Conservation (phyloP, 2,797 vertebrate genomes). For the Cossypha dichroa region DNA sequence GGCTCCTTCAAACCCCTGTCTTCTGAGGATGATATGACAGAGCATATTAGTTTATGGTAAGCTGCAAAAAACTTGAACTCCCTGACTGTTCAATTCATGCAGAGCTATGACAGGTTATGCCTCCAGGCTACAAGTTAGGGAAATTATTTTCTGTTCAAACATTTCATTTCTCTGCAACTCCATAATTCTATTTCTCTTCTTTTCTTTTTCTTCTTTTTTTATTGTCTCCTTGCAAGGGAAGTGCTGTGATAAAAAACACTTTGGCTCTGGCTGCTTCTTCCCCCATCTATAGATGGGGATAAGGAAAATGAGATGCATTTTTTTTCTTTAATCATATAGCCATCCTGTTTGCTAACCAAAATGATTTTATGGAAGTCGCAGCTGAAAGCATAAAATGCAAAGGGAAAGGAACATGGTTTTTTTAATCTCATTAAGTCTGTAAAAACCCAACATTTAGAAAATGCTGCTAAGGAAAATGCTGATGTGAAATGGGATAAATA, state of each 20-base stretch:
- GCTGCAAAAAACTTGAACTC: constrained; percentile 65
- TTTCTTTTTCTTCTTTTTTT: not conserved
- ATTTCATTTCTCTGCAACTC: constrained; percentile 68
- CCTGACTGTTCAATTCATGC: constrained; percentile 64
- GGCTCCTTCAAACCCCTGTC: constrained; percentile 33
- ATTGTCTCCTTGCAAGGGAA: not conserved
- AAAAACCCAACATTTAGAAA: constrained; percentile 18
- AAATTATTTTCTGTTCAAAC: constrained; percentile 77
- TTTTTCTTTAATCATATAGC: constrained; percentile 43
- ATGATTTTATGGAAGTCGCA: constrained; percentile 28
- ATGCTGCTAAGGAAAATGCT: not conserved
- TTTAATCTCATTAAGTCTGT: not conserved
- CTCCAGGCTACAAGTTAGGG: constrained; percentile 66
- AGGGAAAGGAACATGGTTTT: not conserved
- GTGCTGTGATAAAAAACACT: not conserved
- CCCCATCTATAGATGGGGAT: not conserved
- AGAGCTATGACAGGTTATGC: constrained; percentile 69
- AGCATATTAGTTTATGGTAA: constrained; percentile 68
- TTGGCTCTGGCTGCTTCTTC: not conserved
- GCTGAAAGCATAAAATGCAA: constrained; percentile 1
- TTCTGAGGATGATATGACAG: constrained; percentile 48
- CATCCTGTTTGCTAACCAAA: constrained; percentile 52
- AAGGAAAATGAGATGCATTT: not conserved
- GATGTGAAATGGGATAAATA: not conserved
- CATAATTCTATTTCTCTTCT: constrained; percentile 39